phyloP scores from a whole-genome alignment of 2,888 invertebrate genomes.

The Phorcus lineatus region DNA sequence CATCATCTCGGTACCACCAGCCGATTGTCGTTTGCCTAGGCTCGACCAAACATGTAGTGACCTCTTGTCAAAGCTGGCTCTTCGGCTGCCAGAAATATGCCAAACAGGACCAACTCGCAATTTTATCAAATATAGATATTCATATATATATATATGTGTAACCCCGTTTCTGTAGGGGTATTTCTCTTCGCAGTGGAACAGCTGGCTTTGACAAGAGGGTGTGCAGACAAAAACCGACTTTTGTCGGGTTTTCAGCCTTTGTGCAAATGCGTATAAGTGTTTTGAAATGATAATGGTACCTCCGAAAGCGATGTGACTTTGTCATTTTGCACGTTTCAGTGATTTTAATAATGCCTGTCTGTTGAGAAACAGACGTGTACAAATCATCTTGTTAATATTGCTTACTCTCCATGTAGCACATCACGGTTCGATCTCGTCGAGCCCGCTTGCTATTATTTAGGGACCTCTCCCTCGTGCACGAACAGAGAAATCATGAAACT shows the following conservation, averaged over 20 bases:
- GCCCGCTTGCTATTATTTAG: too few species aligned
- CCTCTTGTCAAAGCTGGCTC: not conserved
- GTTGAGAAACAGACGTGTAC: not conserved
- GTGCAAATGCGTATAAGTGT: not conserved
- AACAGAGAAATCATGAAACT: not conserved
- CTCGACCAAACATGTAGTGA: too few species aligned
- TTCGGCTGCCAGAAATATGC: not conserved
- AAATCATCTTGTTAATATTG: slow-evolving; percentile 16
- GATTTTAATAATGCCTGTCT: slow-evolving; percentile 15
- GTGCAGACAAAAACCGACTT: not conserved
- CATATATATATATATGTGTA: slow-evolving; percentile 11
- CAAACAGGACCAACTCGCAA: not conserved
- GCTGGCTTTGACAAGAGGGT: not conserved
- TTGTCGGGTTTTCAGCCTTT: not conserved
- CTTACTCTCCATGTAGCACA: slow-evolving; percentile 3
- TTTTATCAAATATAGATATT: slow-evolving; percentile 8
- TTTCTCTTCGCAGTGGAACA: not conserved
- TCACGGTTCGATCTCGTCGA: not conserved
- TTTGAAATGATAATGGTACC: not conserved
- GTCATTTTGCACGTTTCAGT: slow-evolving; percentile 11
- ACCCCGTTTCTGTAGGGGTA: not conserved
- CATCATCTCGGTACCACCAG: too few species aligned
- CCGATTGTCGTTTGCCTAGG: too few species aligned
- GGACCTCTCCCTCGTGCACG: too few species aligned
- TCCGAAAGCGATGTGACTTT: not conserved